Conservation (phyloP, 2,797 vertebrate genomes). For the Schizopygopsis malacanthus region DNA sequence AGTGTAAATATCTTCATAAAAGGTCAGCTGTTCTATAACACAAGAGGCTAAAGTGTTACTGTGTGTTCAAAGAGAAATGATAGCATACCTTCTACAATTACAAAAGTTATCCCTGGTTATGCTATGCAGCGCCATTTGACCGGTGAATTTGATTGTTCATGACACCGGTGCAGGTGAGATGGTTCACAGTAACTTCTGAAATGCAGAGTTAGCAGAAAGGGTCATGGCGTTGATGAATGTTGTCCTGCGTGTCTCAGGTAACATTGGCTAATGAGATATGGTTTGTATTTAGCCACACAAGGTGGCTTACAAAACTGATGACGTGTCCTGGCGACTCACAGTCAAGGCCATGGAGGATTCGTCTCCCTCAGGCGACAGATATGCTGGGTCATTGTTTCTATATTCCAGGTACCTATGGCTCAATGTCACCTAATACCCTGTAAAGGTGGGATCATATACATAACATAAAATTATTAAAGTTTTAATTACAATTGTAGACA, state of each 20-base stretch:
- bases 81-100: neutral
- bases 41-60: neutral
- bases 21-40: neutral
- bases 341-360: conserved; percentile 8
- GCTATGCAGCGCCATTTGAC: neutral
- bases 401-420: conserved; percentile 57
- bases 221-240: conserved; percentile 77
- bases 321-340: conserved; percentile 46
- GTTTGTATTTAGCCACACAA: conserved; percentile 69
- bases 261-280: conserved; percentile 74
- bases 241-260: conserved; percentile 76
- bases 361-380: neutral
- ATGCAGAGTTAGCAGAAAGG: conserved; percentile 74
- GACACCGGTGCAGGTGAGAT: neutral
- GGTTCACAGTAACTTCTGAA: conserved; percentile 26
- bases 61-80: neutral
- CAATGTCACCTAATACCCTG: conserved; percentile 74
- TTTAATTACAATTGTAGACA: neutral
- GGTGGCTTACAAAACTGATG: conserved; percentile 73
- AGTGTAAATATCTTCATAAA: neutral
- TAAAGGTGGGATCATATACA: neutral
- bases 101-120: neutral
- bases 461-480: neutral
- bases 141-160: neutral
- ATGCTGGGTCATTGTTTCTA: conserved; percentile 22